Conservation (phyloP, 1,140 invertebrate genomes). For the Neuroterus valhalla region DNA sequence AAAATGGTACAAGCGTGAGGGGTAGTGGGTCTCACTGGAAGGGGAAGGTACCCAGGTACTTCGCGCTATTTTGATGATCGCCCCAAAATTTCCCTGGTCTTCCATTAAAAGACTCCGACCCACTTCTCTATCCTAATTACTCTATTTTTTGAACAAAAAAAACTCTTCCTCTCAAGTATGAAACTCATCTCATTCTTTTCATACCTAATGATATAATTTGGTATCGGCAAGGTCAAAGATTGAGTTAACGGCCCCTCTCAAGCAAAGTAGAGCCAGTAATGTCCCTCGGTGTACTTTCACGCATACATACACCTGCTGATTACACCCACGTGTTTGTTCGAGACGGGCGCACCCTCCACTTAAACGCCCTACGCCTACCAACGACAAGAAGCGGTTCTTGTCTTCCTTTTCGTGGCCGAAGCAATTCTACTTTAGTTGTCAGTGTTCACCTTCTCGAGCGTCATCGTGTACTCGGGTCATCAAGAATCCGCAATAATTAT, state of each 20-base stretch:
- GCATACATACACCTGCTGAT: conserved; percentile 52
- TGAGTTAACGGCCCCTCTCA: conserved; percentile 37
- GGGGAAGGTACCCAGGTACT: too few relatives aligned
- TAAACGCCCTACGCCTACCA: conserved; percentile 57
- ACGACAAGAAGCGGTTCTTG: conserved; percentile 56
- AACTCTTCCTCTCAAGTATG: background rate
- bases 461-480: conserved; percentile 34
- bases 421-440: conserved; percentile 54
- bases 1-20: too few relatives aligned
- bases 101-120: too few relatives aligned
- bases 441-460: conserved; percentile 57
- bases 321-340: conserved; percentile 46
- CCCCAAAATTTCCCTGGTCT: too few relatives aligned
- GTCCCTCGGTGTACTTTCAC: conserved; percentile 35
- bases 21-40: too few relatives aligned
- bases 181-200: background rate
- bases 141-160: too few relatives aligned
- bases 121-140: too few relatives aligned
- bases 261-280: conserved; percentile 49
- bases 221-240: conserved; percentile 13
- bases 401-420: conserved; percentile 57
- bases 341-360: conserved; percentile 62
- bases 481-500: conserved; percentile 1
- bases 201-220: conserved; percentile 1
- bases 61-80: too few relatives aligned